Conservation (phyloP, 2,113 vertebrate genomes). For the Phylloscopus whistleri region DNA sequence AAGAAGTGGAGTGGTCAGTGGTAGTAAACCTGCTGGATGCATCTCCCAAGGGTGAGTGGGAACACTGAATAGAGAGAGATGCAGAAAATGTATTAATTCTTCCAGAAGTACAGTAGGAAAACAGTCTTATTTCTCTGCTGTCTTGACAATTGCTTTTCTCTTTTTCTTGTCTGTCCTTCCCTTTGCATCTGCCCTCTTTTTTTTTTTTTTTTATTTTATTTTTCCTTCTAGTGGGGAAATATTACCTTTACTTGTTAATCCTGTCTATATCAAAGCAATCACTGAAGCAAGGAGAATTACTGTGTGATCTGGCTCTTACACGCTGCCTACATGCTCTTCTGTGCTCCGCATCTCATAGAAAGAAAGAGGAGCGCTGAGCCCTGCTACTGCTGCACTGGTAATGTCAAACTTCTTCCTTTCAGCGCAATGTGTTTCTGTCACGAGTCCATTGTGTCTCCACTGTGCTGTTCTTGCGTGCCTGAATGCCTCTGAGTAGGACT, state of each 20-base stretch:
- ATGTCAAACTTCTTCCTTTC: slow-evolving; percentile 73
- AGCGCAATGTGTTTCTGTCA: slow-evolving; percentile 35
- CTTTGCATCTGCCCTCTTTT: slow-evolving; percentile 64
- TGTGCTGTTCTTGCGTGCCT: neutral
- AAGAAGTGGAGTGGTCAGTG: neutral
- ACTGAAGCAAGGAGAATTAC: slow-evolving; percentile 75
- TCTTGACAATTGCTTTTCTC: slow-evolving; percentile 68
- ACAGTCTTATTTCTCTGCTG: slow-evolving; percentile 54
- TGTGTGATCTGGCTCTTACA: slow-evolving; percentile 76
- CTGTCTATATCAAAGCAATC: slow-evolving; percentile 82
- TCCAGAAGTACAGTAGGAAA: neutral
- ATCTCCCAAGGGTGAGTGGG: neutral
- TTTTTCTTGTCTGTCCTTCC: slow-evolving; percentile 64
- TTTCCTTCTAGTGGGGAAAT: slow-evolving; percentile 67
- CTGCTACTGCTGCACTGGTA: slow-evolving; percentile 77
- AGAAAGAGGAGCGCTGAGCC: slow-evolving; percentile 70
- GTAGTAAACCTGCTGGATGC: neutral
- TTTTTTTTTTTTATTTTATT: slow-evolving; percentile 48
- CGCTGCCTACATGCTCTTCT: slow-evolving; percentile 75
- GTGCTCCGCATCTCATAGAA: slow-evolving; percentile 72
- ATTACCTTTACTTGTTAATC: slow-evolving; percentile 83
- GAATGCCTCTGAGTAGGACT: slow-evolving; percentile 9
- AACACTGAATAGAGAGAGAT: neutral
- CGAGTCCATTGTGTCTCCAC: neutral
- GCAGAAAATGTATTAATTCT: slow-evolving; percentile 21